Evolutionary conservation across 2,113 vertebrate genomes (phyloP).

Genomic region (Lophius piscatorius): DNA sequence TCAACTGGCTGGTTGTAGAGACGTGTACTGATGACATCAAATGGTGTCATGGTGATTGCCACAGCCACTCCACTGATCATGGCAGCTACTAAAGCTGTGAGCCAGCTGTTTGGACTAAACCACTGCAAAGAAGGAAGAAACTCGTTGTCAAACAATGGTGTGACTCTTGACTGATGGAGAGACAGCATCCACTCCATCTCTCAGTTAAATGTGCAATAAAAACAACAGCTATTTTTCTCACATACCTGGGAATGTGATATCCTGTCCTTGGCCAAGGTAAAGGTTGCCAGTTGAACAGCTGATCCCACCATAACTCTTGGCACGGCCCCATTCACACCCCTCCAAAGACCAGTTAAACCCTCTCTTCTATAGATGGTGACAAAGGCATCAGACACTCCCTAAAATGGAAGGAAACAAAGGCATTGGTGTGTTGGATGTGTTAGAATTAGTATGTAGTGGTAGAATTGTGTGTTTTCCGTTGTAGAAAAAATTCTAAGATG

Average conservation of each 20-base stretch:
- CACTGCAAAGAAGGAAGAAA: slow-evolving; percentile 75
- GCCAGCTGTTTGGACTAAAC: slow-evolving; percentile 86
- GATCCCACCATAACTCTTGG: slow-evolving; percentile 93
- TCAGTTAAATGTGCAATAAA: background rate
- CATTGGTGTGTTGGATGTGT: background rate
- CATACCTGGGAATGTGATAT: slow-evolving; percentile 79
- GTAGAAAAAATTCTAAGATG: background rate
- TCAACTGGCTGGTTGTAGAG: slow-evolving; percentile 97
- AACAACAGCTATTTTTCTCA: slow-evolving; percentile 2
- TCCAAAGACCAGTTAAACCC: slow-evolving; percentile 89
- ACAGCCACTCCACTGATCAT: slow-evolving; percentile 91
- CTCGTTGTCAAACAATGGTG: background rate
- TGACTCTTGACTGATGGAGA: background rate
- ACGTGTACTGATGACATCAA: slow-evolving; percentile 92
- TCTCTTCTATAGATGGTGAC: slow-evolving; percentile 88
- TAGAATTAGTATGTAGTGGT: too few relatives aligned
- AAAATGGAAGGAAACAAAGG: slow-evolving; percentile 25
- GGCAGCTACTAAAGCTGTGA: slow-evolving; percentile 84
- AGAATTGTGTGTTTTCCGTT: too few relatives aligned
- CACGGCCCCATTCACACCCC: slow-evolving; percentile 89
- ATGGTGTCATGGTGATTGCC: slow-evolving; percentile 88
- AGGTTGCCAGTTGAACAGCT: slow-evolving; percentile 90
- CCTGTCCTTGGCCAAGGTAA: slow-evolving; percentile 89
- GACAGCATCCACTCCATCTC: background rate
- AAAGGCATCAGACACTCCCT: slow-evolving; percentile 86